A percentile compares a stretch with the other conserved stretches of the same genome.
Conservation (phyloP, 2,113 vertebrate species). For the Mus musculus region DNA sequence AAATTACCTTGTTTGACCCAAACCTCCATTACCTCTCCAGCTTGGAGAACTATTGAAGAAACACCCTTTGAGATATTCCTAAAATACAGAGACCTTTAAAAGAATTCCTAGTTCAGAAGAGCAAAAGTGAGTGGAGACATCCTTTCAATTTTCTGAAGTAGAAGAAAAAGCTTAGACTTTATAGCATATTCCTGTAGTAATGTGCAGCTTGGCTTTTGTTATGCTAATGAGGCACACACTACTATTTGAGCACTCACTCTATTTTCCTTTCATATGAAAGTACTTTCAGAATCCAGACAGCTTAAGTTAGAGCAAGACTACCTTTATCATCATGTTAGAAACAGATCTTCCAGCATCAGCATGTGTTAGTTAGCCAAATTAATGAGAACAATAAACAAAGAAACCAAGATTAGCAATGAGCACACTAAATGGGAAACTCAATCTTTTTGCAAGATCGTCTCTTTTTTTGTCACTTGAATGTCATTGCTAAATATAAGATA, state of each 20-base stretch:
- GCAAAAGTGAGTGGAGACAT: conserved; percentile 39
- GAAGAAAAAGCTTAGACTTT: conserved; percentile 58
- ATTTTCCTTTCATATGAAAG: conserved; percentile 49
- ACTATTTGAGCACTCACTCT: conserved; percentile 48
- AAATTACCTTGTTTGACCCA: background rate
- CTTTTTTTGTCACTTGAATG: conserved; percentile 44
- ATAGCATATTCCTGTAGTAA: conserved; percentile 65
- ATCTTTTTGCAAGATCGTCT: conserved; percentile 53
- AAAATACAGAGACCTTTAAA: conserved; percentile 16
- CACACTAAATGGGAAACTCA: conserved; percentile 41
- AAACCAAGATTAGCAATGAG: conserved; percentile 26
- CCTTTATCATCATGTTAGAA: conserved; percentile 49
- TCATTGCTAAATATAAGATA: conserved; percentile 38
- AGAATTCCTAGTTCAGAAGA: conserved; percentile 53
- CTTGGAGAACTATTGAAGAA: background rate
- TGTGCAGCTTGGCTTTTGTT: conserved; percentile 65
- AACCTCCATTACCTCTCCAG: background rate
- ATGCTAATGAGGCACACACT: conserved; percentile 63
- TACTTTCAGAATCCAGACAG: conserved; percentile 61
- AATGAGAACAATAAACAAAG: conserved; percentile 22
- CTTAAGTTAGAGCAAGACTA: conserved; percentile 40
- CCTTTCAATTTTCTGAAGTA: conserved; percentile 61
- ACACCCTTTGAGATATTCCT: conserved; percentile 23
- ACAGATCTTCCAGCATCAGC: background rate
- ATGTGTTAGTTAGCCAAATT: conserved; percentile 63